Conservation (phyloP, 2,113 vertebrate species). For the Equus przewalskii region DNA sequence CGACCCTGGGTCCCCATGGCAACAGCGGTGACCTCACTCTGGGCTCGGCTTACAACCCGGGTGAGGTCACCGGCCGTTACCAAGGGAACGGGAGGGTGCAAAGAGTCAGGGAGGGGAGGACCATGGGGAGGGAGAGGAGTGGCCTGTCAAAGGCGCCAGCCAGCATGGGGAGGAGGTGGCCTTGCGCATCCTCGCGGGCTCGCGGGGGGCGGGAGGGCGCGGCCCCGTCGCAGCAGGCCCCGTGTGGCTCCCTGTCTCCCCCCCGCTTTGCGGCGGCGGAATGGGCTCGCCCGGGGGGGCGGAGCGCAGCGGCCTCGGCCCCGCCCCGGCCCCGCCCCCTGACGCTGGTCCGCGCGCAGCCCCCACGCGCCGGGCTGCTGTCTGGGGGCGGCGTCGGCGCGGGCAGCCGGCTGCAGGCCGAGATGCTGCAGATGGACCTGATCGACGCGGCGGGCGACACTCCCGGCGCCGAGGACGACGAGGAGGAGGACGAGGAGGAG, state of each 20-base stretch:
- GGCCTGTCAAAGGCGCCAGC: background rate
- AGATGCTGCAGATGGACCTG: conserved; percentile 97
- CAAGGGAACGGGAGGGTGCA: conserved; percentile 73
- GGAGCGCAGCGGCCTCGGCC: background rate
- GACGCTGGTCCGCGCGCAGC: conserved; percentile 88
- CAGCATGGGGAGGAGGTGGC: background rate
- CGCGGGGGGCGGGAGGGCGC: background rate
- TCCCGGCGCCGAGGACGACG: conserved; percentile 87
- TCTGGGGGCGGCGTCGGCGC: conserved; percentile 91
- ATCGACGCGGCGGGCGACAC: conserved; percentile 93
- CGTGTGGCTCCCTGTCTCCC: background rate
- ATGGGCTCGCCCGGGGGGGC: conserved; percentile 72
- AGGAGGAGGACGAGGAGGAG: conserved; percentile 83
- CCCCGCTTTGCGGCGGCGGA: background rate
- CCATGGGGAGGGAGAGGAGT: background rate
- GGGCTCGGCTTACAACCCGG: conserved; percentile 63
- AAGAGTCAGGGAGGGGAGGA: background rate
- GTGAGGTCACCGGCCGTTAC: conserved; percentile 80
- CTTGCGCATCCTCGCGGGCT: background rate
- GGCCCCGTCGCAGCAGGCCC: no score
- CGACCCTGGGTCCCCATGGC: conserved; percentile 74
- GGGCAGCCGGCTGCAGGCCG: conserved; percentile 93
- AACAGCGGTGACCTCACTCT: conserved; percentile 83
- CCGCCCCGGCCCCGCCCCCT: conserved; percentile 74
- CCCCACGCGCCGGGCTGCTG: conserved; percentile 90